Base-by-base conservation (phyloP, 2,113 vertebrate species). In the Bufo bufo region DNA sequence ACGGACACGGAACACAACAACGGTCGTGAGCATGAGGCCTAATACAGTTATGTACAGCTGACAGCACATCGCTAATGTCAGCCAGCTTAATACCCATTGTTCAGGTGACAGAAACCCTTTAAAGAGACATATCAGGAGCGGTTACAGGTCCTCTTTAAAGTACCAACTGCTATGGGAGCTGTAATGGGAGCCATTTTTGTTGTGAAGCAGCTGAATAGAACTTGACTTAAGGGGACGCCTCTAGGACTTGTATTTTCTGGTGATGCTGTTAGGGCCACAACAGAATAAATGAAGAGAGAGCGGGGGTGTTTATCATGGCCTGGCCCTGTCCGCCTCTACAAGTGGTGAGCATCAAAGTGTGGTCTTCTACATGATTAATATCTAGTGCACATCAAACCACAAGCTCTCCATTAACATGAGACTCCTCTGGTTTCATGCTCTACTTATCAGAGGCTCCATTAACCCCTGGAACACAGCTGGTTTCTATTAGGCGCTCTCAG, bases 391-490 rank as follows among this genome's bases (percentile, higher is more conserved):
- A 77, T 83, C 71, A 88, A 88, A 88, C 87, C 87, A 54, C 87
- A 88, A 61, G 69, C 23, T 82, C 80, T 65, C 87, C 81, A 66
- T 77, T 88, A 88, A 63, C 87, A 61, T 65, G 23, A 88, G 80
- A 52, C 87, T 88, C 58, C 66, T 61, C 80, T 87, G 85, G 85
- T 80, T 88, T 84, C 78, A 87, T 82, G 86, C 86, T 87, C 65
- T 72, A 74, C 78, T 87, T 82, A 72, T 84, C 20, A 8, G 87
- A 83, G 72, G 80, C 80, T 81, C 87, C 80, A 88, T 88, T 88
- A 88, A 88, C 87, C 87, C 86, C 71, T 88, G 71, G 69, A 65
- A 47, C 86, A 88, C 87, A 88, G 87, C 56, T 88, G 87, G 16
- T 84, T 88, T 72, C 87, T 63, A 88, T 88, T 88, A 83, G 33